Evolutionary conservation across 2,797 vertebrate species (phyloP), one percentile per base, ranked within the genome.

Genomic region (Gobio occitaniae): DNA sequence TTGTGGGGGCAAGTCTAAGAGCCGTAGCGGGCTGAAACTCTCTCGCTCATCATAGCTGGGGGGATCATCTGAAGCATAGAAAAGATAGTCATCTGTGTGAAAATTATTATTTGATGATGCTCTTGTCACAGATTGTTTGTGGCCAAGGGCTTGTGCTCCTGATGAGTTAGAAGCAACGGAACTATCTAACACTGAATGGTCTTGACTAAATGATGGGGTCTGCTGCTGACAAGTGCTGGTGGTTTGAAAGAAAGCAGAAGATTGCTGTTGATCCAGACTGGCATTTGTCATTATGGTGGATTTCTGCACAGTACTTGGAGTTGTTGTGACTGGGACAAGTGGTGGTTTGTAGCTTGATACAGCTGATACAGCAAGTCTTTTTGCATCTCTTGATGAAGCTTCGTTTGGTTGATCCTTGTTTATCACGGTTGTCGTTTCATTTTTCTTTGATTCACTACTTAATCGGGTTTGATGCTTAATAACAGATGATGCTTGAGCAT

Each of bases 41-140:
- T 96, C 95, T 87, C 95, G 92, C 70, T 96, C 96, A 74, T 96
- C 96, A 16, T 96, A 96, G 85, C 95, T 96, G 3, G 96, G 95
- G 5, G 96, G 96, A 82, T 96, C 96, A 89, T 96, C 96, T 17
- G 94, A 95, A 65, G 93, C 90, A 84, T 93, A 94, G 89, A 94
- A 95, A 72, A 32, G 89, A 56, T 91, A 81, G 47, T 95, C 86
- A n/a, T 92, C 89, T 52, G 32, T 79, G 36, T 78, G 77, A 47
- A 84, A 65, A 59, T 44, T 80, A 70, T 88, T 86, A 36, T 69
- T 82, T 38, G 85, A 71, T 52, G 88, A 80, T 50, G 68, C 25
- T 52, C 81, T 77, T 47, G 68, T 48, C 77, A 63, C 29, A 78
- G 86, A 50, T 63, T 93, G 93, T 72, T 80, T 85, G 65, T 89